Percentiles rank a stretch among this genome's conserved stretches.
Conservation (phyloP, 2,888 invertebrate species). For the Leistus spinibarbis region DNA sequence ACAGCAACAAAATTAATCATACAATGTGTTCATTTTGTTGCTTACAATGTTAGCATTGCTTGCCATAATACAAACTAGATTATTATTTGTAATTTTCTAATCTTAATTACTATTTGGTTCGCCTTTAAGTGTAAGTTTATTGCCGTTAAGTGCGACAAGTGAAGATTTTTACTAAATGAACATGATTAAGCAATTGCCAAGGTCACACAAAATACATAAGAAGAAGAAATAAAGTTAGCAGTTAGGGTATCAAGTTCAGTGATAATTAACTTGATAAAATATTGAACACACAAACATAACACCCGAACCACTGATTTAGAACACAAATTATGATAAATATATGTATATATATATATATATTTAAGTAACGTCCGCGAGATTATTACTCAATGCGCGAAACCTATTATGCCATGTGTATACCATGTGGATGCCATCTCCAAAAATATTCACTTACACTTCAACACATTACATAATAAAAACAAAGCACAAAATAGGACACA, state of each 20-base stretch:
- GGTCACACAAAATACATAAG: neutral
- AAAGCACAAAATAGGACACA: neutral
- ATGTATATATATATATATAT: neutral
- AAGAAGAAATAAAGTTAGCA: neutral
- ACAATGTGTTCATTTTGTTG: no score
- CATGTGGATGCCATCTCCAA: constrained; percentile 15
- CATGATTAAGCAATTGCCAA: constrained; percentile 17
- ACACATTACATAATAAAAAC: neutral
- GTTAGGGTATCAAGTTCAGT: constrained; percentile 35
- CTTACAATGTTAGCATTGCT: no score
- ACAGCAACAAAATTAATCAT: no score
- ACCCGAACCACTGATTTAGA: neutral
- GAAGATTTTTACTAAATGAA: constrained; percentile 10
- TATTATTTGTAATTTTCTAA: no score
- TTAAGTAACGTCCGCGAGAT: no score
- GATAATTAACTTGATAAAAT: constrained; percentile 26
- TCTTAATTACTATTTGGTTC: no score
- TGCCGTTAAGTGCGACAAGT: constrained; percentile 29
- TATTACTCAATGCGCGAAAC: neutral
- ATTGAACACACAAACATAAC: constrained; percentile 2
- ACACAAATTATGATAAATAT: neutral
- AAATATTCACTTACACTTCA: neutral
- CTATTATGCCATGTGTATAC: neutral
- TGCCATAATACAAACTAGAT: no score
- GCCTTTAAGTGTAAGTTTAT: no score